phyloP scores from a whole-genome alignment of 2,113 vertebrate genomes.

The Spermophilus dauricus region DNA sequence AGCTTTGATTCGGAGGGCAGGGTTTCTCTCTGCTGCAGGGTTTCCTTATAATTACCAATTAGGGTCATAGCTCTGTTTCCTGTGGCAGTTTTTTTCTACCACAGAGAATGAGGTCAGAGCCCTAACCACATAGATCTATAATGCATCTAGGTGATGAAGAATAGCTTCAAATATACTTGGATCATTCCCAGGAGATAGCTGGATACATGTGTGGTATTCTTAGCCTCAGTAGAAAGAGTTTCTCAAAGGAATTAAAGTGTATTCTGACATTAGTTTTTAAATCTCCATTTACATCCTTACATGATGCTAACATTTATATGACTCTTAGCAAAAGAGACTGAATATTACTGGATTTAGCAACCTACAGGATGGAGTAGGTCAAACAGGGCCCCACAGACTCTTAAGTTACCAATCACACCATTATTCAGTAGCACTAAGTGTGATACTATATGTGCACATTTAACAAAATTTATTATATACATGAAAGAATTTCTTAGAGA shows the following conservation, averaged over 20 bases:
- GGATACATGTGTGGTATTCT: conserved; percentile 28
- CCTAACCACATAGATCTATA: conserved; percentile 52
- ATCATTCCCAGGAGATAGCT: conserved; percentile 39
- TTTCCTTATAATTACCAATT: conserved; percentile 66
- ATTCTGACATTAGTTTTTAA: conserved; percentile 69
- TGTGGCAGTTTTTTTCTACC: conserved; percentile 56
- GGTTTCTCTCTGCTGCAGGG: conserved; percentile 43
- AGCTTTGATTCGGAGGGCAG: conserved; percentile 54
- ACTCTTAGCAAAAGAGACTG: conserved; percentile 51
- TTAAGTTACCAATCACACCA: conserved; percentile 31
- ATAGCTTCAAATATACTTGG: conserved; percentile 61
- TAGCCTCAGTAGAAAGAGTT: conserved; percentile 35
- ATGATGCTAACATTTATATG: background rate
- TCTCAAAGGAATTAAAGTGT: conserved; percentile 59
- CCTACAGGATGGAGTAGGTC: conserved; percentile 30
- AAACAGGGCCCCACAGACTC: background rate
- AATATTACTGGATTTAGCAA: conserved; percentile 56
- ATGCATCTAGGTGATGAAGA: conserved; percentile 61
- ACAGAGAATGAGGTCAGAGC: conserved; percentile 67
- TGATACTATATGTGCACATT: background rate
- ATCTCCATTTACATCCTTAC: conserved; percentile 44
- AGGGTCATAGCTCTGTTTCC: conserved; percentile 44
- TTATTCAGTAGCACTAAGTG: background rate
- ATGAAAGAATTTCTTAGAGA: conserved; percentile 40
- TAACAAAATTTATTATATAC: background rate